A percentile compares a stretch with the other conserved stretches of the same genome.
phyloP scores from a whole-genome alignment of 2,113 vertebrate species.

The Bos taurus region ARS-UCD2.0 NC_037356.1:28176001-28176500 shows the following conservation, averaged over 20 bases:
- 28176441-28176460: neutral
- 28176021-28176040: neutral
- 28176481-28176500: neutral
- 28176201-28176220: neutral
- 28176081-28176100: neutral
- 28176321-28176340: neutral
- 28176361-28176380: neutral
- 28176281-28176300: neutral
- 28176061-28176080: neutral
- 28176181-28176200: neutral
- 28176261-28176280: neutral
- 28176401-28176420: neutral
- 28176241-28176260: neutral
- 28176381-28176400: neutral
- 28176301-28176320: neutral
- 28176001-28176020: neutral
- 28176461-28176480: neutral
- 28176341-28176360: neutral
- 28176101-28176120: neutral
- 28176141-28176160: neutral
- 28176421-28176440: neutral
- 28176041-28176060: neutral
- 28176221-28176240: neutral
- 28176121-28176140: neutral
- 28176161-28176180: neutral